Evolutionary conservation across 2,888 invertebrate species (phyloP).

Genomic region (Myopa tessellatipennis): DNA sequence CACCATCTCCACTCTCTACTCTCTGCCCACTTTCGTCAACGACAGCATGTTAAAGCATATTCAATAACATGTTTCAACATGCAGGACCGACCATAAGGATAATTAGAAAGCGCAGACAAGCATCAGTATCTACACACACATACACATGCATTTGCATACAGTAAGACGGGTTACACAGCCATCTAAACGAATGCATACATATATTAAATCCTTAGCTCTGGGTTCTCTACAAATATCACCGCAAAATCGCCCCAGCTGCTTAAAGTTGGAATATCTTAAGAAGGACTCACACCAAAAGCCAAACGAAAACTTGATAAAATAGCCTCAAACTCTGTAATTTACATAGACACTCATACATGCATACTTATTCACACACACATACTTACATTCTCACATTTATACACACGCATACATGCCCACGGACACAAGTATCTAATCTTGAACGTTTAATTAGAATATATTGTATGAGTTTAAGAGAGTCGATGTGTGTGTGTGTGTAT

Average conservation of each 20-base stretch:
- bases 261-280: constrained; percentile 28
- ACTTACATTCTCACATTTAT: too few relatives aligned
- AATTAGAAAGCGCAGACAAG: constrained; percentile 48
- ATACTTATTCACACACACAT: not conserved
- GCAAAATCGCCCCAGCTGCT: not conserved
- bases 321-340: constrained; percentile 18
- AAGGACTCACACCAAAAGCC: constrained; percentile 5
- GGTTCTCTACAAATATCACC: not conserved
- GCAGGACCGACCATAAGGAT: constrained; percentile 50
- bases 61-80: constrained; percentile 38
- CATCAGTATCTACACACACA: constrained; percentile 6
- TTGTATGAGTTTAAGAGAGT: constrained; percentile 23
- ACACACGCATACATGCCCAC: not conserved
- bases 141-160: not conserved
- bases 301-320: constrained; percentile 13
- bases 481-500: not conserved
- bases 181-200: not conserved
- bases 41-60: constrained; percentile 32
- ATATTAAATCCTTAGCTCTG: constrained; percentile 12
- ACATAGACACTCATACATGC: constrained; percentile 4
- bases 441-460: constrained; percentile 38
- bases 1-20: not conserved
- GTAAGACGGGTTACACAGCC: too few relatives aligned
- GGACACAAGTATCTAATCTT: constrained; percentile 17
- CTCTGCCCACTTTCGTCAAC: not conserved